Conservation (phyloP, 2,888 invertebrate species). For the Prosapia bicincta region DNA sequence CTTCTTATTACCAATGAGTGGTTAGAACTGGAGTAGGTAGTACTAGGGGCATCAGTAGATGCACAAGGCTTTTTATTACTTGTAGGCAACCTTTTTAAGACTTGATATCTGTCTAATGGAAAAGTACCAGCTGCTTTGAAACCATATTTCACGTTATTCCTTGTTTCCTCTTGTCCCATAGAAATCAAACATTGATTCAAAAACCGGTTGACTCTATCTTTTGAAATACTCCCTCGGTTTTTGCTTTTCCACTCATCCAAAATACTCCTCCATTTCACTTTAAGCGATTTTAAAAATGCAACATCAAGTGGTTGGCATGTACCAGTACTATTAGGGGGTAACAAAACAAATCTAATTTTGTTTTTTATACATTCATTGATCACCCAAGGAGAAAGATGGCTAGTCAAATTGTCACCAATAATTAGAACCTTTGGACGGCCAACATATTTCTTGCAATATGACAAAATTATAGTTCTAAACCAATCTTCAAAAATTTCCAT, state of each 20-base stretch:
- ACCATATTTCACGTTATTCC: conserved; percentile 4
- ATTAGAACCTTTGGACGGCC: conserved; percentile 31
- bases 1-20: too few relatives aligned
- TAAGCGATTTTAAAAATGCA: conserved; percentile 40
- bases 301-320: too few relatives aligned
- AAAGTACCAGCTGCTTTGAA: conserved; percentile 26
- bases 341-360: conserved; percentile 42
- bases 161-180: too few relatives aligned
- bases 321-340: conserved; percentile 43
- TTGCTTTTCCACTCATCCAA: conserved; percentile 16
- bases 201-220: conserved; percentile 11
- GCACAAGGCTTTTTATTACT: too few relatives aligned
- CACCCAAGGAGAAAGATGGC: too few relatives aligned
- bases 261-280: conserved; percentile 37
- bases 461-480: too few relatives aligned
- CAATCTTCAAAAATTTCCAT: conserved; percentile 38
- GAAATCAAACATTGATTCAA: conserved; percentile 13
- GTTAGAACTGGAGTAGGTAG: background rate
- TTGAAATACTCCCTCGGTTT: too few relatives aligned
- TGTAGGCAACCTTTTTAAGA: too few relatives aligned
- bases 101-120: too few relatives aligned
- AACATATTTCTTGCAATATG: conserved; percentile 4
- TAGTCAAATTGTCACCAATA: conserved; percentile 43
- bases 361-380: conserved; percentile 21
- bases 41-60: conserved; percentile 13